Evolutionary conservation across 1,140 invertebrate species (phyloP), one percentile per base, ranked within the genome.

Genomic region (Lepidurus couesii): DNA sequence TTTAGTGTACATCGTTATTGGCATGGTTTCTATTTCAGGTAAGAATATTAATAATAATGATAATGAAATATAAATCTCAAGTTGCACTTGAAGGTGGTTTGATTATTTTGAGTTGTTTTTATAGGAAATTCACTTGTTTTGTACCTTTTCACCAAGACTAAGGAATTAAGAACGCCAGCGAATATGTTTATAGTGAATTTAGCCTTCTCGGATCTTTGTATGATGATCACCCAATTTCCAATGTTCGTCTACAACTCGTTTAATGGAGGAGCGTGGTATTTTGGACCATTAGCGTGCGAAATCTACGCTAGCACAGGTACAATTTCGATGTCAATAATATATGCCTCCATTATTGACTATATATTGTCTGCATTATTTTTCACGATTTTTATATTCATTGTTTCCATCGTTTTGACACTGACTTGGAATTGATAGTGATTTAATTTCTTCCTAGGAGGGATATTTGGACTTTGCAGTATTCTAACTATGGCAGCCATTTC

Each of bases 111-210:
- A 34, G 34, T 34, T 65, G 1, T 65, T 65, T 7, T 65, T 9
- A 21, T 16, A 77, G 75, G 75, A 10, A 74, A 74, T 44, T 44
- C 44, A n/a, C 44, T 77, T 0, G 75, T 76, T n/a, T n/a, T 86
- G 53, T 86, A 84, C 76, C 83, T 86, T 42, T 86, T 87, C 44
- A 77, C 76, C 42, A 77, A 77, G 44, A 77, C 76, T 8, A 77
- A 77, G 86, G 86, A 86, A 74, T 88, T 95, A 5, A 89, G 92
- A 81, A 94, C 92, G 34, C 93, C 94, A 16, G 93, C 93, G 79
- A 95, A 95, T 84, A 84, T 95, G 78, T 87, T 95, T 44, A 91
- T 95, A n/a, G 89, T 95, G 73, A 95, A 95, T 85, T 86, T 95
- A 81, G 93, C 94, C 7, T 91, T 95, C 84, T 93, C 92, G 11